Conservation (phyloP, 1,140 invertebrate species). For the Lerema accius region DNA sequence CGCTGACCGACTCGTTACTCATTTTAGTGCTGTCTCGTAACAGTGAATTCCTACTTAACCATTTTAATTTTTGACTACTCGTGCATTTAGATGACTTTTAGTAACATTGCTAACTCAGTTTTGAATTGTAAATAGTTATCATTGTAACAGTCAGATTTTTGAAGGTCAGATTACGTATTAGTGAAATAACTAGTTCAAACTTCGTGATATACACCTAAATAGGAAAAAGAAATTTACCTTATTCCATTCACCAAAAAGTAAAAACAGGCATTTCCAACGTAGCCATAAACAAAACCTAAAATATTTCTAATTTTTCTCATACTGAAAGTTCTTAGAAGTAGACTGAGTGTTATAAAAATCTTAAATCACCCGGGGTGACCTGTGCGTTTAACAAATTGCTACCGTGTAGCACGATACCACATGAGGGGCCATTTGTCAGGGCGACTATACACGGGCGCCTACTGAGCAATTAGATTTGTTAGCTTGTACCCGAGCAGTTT, state of each 20-base stretch:
- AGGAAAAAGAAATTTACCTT: too few species aligned
- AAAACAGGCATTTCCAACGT: too few species aligned
- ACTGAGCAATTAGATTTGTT: slow-evolving; percentile 83
- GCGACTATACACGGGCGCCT: slow-evolving; percentile 74
- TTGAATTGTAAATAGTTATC: too few species aligned
- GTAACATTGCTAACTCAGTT: too few species aligned
- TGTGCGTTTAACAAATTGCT: slow-evolving; percentile 73
- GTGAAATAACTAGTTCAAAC: too few species aligned
- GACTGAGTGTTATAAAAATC: slow-evolving; percentile 48
- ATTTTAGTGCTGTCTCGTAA: background rate
- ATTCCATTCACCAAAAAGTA: too few species aligned
- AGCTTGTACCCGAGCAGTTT: slow-evolving; percentile 79
- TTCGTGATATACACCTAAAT: too few species aligned
- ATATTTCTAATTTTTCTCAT: slow-evolving; percentile 19
- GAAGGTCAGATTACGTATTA: too few species aligned
- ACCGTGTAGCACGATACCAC: slow-evolving; percentile 61
- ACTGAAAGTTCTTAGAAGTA: slow-evolving; percentile 24
- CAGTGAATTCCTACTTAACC: background rate
- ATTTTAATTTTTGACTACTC: background rate
- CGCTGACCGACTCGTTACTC: background rate
- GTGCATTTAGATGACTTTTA: too few species aligned
- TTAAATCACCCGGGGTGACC: slow-evolving; percentile 67
- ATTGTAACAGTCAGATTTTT: too few species aligned
- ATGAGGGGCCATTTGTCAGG: slow-evolving; percentile 75
- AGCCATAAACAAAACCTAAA: background rate